Percentiles rank a stretch among this genome's conserved stretches.
These are phyloP conservation scores for Lophius piscatorius DNA, from an alignment of 2,113 vertebrate species.

Conservation along the genomic window DNA sequence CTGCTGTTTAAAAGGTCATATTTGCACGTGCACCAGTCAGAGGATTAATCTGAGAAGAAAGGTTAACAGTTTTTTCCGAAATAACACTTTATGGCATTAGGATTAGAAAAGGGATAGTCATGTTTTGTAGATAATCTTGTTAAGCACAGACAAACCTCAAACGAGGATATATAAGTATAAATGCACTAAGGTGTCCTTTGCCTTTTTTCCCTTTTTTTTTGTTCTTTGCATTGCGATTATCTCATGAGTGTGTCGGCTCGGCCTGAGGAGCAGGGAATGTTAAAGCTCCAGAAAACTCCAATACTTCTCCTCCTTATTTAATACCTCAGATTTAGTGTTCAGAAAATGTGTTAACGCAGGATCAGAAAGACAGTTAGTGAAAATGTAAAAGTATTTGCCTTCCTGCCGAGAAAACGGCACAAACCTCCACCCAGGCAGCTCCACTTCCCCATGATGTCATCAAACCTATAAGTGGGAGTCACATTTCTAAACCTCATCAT, in stretches of 20 bases:
- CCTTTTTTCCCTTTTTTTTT: constrained; percentile 25
- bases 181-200: constrained; percentile 73
- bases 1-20: constrained; percentile 5
- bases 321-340: no score
- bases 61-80: neutral
- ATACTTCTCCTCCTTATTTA: no score
- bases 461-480: no score
- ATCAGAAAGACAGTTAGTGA: no score
- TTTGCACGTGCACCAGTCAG: constrained; percentile 40
- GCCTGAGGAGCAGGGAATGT: constrained; percentile 1
- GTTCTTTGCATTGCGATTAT: constrained; percentile 23
- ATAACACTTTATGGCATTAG: constrained; percentile 55
- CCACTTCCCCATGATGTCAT: no score
- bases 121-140: constrained; percentile 33
- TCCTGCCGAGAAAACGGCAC: no score
- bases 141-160: constrained; percentile 21
- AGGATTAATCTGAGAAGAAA: constrained; percentile 12
- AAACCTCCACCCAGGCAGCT: no score
- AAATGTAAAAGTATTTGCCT: no score
- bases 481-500: no score
- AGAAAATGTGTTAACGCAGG: no score
- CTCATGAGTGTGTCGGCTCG: constrained; percentile 23
- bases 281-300: constrained; percentile 21
- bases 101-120: constrained; percentile 70
- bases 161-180: constrained; percentile 38